Base-by-base conservation (phyloP, 2,888 invertebrate species). In the Vesta saturnalis region DNA sequence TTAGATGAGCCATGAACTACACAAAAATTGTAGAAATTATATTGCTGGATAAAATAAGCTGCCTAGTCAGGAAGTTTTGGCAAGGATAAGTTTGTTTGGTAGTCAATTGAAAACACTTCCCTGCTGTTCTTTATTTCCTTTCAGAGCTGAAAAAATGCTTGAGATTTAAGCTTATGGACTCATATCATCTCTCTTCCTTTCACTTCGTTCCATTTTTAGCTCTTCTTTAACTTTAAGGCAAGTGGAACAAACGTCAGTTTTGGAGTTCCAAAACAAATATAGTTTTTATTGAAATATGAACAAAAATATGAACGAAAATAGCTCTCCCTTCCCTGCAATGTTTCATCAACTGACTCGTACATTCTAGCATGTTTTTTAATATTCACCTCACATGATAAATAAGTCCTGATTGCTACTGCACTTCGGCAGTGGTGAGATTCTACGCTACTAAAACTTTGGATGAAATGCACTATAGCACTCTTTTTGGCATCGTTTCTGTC, bases 21-120 rank as follows among this genome's bases (percentile, higher is more conserved):
- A 10, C 79, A 79, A 30, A 80, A 78, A 70, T 82, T 82, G 60
- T 79, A 80, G 12, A 72, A 57, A 67, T 80, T 79, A 12, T 81
- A 54, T 63, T 82, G 81, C 3, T 78, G 68, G 18, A 71, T 69
- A 72, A 78, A 82, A 59, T 82, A 81, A 1, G 76, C 71, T 5
- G 75, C 60, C 70, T 81, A 80, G 63, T 81, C 80, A 15, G 21
- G 60, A 3, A 49, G 14, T 14, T 6, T 60, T 60, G 21, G 16
- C 5, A 60, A 60, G 47, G 21, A n/a, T 12, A 54, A 19, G 18
- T 54, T 54, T 54, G 5, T 54, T 54, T 54, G 16, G n/a, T 18
- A 19, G n/a, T 54, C 19, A 16, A 54, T 15, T 18, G 54, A 54
- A 18, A 54, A 54, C n/a, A 6, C 16, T 18, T 6, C 6, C 6